Evolutionary conservation across 2,797 vertebrate genomes (phyloP).

Genomic region (Megalops cyprinoides): DNA sequence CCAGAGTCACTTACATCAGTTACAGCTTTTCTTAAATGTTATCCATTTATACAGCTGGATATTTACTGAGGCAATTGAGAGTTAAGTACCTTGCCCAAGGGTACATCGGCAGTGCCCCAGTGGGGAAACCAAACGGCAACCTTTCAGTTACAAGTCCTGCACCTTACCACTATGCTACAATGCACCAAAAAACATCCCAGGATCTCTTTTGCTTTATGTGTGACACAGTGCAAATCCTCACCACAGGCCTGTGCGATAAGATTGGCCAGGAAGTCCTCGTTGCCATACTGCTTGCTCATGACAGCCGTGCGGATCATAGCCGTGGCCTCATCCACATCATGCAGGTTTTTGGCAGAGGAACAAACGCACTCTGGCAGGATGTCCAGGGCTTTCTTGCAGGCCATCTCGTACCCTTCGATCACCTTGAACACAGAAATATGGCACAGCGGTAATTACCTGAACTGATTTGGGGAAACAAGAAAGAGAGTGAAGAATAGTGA

Average conservation of each 20-base stretch:
- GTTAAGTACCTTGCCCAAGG: no score
- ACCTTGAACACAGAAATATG: slow-evolving; percentile 71
- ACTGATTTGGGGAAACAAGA: background rate
- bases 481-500: background rate
- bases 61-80: no score
- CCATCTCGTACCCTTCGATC: slow-evolving; percentile 94
- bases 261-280: slow-evolving; percentile 85
- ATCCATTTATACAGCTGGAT: no score
- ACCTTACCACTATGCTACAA: no score
- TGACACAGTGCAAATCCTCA: slow-evolving; percentile 64
- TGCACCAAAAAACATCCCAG: no score
- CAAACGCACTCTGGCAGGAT: slow-evolving; percentile 90
- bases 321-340: slow-evolving; percentile 80
- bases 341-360: slow-evolving; percentile 87
- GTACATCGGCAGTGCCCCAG: no score
- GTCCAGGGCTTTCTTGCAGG: slow-evolving; percentile 88
- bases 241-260: slow-evolving; percentile 96
- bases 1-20: no score
- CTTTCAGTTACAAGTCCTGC: no score
- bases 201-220: background rate
- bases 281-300: slow-evolving; percentile 97
- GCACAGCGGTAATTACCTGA: background rate
- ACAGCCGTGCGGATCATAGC: slow-evolving; percentile 85
- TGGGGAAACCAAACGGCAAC: no score
- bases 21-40: no score